Conservation (phyloP, 2,113 vertebrate species). For the Neodon shergylaensis region DNA sequence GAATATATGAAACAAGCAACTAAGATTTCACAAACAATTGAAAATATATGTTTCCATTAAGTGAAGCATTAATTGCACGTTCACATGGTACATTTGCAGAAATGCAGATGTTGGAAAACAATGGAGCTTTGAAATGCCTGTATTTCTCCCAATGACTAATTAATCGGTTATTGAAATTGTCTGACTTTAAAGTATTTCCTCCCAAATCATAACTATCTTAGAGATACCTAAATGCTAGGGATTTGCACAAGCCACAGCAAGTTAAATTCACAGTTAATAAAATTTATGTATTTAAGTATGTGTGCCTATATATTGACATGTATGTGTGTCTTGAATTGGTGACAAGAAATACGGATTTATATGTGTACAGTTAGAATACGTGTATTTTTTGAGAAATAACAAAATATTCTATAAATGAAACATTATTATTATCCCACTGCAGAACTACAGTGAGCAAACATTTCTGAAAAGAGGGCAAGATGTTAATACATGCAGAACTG, state of each 20-base stretch:
- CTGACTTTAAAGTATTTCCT: conserved; percentile 61
- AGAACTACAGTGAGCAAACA: conserved; percentile 76
- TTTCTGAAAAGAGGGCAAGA: conserved; percentile 78
- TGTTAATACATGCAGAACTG: conserved; percentile 81
- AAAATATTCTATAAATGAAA: conserved; percentile 66
- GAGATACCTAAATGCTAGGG: conserved; percentile 41
- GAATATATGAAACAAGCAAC: conserved; percentile 80
- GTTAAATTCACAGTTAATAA: conserved; percentile 45
- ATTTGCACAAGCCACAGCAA: conserved; percentile 26
- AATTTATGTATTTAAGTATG: conserved; percentile 14
- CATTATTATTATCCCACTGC: conserved; percentile 77
- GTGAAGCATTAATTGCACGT: conserved; percentile 77
- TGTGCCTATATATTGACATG: conserved; percentile 6
- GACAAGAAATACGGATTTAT: conserved; percentile 58
- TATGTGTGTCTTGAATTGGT: conserved; percentile 44
- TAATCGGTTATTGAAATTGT: conserved; percentile 76
- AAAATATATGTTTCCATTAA: conserved; percentile 83
- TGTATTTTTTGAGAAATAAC: conserved; percentile 74
- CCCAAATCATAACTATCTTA: conserved; percentile 56
- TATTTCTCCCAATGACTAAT: conserved; percentile 71
- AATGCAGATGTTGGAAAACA: conserved; percentile 83
- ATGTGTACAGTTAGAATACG: conserved; percentile 46
- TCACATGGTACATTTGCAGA: conserved; percentile 80
- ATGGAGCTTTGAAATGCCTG: conserved; percentile 76
- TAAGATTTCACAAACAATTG: conserved; percentile 84